Percentiles rank a stretch among this genome's conserved stretches.
phyloP scores from a whole-genome alignment of 2,888 invertebrate species.

The Drosophila ezoana region DNA sequence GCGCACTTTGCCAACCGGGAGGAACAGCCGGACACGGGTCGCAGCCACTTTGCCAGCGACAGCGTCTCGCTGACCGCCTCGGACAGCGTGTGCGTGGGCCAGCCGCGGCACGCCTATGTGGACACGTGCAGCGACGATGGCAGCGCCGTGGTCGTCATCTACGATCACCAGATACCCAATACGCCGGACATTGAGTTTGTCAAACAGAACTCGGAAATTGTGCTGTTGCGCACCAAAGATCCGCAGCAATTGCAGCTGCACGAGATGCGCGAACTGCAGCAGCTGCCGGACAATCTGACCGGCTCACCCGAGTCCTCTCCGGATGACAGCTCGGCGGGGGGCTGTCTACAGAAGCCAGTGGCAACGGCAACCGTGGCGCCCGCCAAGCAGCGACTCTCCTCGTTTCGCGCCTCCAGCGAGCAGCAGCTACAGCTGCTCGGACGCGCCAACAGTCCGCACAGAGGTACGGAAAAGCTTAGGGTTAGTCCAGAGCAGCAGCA shows the following conservation, averaged over 20 bases:
- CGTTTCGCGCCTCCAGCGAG: slow-evolving; percentile 84
- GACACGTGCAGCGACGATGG: slow-evolving; percentile 75
- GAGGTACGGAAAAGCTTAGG: slow-evolving; percentile 78
- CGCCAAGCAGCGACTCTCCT: slow-evolving; percentile 84
- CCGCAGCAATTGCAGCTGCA: slow-evolving; percentile 77
- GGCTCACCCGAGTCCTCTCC: slow-evolving; percentile 66
- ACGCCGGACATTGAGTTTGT: slow-evolving; percentile 84
- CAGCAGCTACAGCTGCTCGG: slow-evolving; percentile 82
- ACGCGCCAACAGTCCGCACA: slow-evolving; percentile 67
- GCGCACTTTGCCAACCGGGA: slow-evolving; percentile 81
- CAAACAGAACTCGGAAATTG: slow-evolving; percentile 84
- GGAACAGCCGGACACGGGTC: slow-evolving; percentile 23
- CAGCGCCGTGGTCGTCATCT: slow-evolving; percentile 83
- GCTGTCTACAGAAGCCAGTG: slow-evolving; percentile 36
- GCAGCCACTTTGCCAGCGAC: slow-evolving; percentile 52
- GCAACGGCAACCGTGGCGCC: slow-evolving; percentile 82
- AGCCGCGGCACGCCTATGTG: slow-evolving; percentile 70
- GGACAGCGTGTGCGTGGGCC: slow-evolving; percentile 57
- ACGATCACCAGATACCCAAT: slow-evolving; percentile 83
- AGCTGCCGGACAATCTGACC: slow-evolving; percentile 74
- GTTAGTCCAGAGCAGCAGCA: slow-evolving; percentile 60
- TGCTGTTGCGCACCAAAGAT: slow-evolving; percentile 84
- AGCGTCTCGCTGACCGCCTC: slow-evolving; percentile 66
- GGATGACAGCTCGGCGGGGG: slow-evolving; percentile 29
- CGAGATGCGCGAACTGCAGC: slow-evolving; percentile 80